A percentile compares a stretch with the other conserved stretches of the same genome.
Evolutionary conservation across 1,140 invertebrate species (phyloP).

Genomic region (Theocolax elegans): DNA sequence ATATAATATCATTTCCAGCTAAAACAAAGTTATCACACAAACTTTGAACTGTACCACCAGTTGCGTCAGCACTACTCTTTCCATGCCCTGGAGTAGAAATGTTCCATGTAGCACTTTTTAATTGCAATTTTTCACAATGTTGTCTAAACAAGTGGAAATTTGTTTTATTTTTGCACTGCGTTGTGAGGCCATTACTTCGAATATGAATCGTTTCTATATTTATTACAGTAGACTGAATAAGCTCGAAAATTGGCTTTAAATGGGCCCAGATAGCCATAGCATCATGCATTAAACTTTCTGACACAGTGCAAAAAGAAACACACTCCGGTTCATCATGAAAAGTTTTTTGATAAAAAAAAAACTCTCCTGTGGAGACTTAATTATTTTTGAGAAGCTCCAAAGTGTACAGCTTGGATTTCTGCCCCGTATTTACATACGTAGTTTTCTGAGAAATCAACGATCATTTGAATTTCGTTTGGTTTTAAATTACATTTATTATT

Average conservation of each 20-base stretch:
- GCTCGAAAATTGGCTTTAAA: too few relatives aligned
- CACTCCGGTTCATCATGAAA: constrained; percentile 36
- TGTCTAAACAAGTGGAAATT: constrained; percentile 33
- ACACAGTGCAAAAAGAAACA: too few relatives aligned
- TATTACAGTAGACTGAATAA: too few relatives aligned
- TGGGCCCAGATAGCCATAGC: too few relatives aligned
- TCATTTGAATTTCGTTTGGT: constrained; percentile 49
- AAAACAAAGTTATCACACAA: too few relatives aligned
- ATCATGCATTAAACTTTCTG: constrained; percentile 35
- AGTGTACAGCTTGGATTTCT: constrained; percentile 55
- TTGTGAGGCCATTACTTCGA: background rate
- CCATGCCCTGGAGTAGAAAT: constrained; percentile 38
- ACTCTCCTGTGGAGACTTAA: constrained; percentile 47
- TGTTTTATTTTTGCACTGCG: constrained; percentile 41
- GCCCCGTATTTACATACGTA: constrained; percentile 52
- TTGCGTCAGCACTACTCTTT: constrained; percentile 39
- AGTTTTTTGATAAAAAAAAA: constrained; percentile 37
- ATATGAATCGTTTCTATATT: too few relatives aligned
- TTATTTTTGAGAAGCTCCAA: constrained; percentile 51
- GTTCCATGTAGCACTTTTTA: constrained; percentile 28
- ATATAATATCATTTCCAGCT: constrained; percentile 32
- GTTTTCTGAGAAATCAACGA: constrained; percentile 58
- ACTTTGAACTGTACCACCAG: constrained; percentile 30
- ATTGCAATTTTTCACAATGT: background rate
- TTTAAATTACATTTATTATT: constrained; percentile 51